Conservation (phyloP, 2,113 vertebrate genomes). For the Podarcis muralis region DNA sequence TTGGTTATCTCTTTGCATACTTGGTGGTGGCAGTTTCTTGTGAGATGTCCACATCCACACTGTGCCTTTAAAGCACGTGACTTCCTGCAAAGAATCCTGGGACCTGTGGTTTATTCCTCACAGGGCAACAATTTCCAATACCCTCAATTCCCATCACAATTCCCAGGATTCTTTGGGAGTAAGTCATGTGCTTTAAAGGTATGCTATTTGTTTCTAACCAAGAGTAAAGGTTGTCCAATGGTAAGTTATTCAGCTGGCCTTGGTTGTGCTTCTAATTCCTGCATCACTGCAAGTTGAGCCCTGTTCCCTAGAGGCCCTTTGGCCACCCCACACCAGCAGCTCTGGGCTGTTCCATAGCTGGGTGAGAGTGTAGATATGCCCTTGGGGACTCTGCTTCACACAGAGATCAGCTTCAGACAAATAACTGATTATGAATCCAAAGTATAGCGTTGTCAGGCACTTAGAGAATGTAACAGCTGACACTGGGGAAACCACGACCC, state of each 20-base stretch:
- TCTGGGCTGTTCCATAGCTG: background rate
- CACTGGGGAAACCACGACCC: background rate
- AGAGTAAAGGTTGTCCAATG: background rate
- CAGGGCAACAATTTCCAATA: no score
- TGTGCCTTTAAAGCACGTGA: no score
- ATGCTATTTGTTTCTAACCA: background rate
- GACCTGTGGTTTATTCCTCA: no score
- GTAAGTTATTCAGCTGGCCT: background rate
- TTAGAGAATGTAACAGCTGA: no score
- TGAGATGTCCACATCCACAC: no score
- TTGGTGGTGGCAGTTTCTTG: no score
- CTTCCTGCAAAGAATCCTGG: no score
- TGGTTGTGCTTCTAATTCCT: background rate
- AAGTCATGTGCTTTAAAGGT: no score
- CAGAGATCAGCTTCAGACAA: background rate
- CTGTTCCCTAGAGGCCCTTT: background rate
- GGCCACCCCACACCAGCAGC: background rate
- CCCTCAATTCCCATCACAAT: no score
- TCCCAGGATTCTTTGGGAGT: no score
- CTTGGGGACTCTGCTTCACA: background rate
- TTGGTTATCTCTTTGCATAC: no score
- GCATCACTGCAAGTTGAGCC: background rate
- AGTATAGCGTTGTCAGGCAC: background rate
- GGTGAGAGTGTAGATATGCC: background rate
- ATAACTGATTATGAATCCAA: background rate